A percentile compares a stretch with the other conserved stretches of the same genome.
Conservation (phyloP, 2,797 vertebrate genomes). For the Remorina albescens region DNA sequence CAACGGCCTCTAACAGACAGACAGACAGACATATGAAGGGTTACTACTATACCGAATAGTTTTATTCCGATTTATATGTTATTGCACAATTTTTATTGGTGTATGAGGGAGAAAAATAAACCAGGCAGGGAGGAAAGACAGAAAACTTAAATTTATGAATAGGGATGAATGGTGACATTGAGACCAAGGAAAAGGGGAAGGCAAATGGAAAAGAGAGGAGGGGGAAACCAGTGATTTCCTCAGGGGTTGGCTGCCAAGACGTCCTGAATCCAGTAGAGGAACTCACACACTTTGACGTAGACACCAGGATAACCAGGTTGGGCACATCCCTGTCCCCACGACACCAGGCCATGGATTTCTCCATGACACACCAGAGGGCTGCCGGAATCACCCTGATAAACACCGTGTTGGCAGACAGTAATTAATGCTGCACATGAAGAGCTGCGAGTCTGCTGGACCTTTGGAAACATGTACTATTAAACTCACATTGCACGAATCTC, state of each 20-base stretch:
- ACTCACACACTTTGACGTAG: constrained; percentile 89
- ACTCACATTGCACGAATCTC: constrained; percentile 81
- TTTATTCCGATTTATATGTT: constrained; percentile 52
- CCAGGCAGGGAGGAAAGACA: constrained; percentile 1
- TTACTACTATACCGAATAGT: constrained; percentile 18
- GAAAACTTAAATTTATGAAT: neutral
- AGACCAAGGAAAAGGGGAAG: neutral
- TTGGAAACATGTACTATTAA: neutral
- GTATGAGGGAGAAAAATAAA: constrained; percentile 7
- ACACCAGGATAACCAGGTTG: constrained; percentile 81
- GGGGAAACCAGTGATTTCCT: constrained; percentile 26
- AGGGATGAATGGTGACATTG: neutral
- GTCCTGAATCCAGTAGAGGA: constrained; percentile 83
- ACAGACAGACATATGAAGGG: constrained; percentile 25
- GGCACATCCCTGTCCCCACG: constrained; percentile 89
- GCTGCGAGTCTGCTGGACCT: neutral
- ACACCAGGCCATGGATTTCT: constrained; percentile 87
- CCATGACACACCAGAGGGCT: constrained; percentile 87
- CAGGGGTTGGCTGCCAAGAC: constrained; percentile 73
- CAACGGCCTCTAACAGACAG: too few species aligned
- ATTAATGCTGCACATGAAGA: neutral
- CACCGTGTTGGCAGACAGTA: neutral
- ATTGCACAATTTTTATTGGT: constrained; percentile 10
- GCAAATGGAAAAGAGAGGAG: neutral
- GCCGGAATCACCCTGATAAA: constrained; percentile 87